Conservation (phyloP, 2,888 invertebrate species). For the Drosophila flavopinicola region DNA sequence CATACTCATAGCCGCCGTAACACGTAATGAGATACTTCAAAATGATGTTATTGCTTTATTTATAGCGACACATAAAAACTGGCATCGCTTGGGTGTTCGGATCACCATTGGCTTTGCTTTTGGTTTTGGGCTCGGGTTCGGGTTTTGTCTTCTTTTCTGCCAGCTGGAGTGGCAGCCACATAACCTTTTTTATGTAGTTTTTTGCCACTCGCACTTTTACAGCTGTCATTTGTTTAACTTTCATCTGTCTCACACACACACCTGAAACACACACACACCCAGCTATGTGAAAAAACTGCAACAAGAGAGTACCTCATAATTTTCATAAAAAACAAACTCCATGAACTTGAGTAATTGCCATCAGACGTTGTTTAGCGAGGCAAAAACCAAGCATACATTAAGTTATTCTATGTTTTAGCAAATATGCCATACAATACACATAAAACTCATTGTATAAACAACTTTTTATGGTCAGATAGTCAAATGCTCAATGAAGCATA, state of each 20-base stretch:
- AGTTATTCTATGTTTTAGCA: background rate
- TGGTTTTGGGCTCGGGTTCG: background rate
- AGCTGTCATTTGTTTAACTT: slow-evolving; percentile 36
- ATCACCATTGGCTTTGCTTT: slow-evolving; percentile 38
- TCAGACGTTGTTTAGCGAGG: slow-evolving; percentile 6
- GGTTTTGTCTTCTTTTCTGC: slow-evolving; percentile 22
- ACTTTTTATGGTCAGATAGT: background rate
- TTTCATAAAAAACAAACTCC: slow-evolving; percentile 29
- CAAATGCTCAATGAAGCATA: background rate
- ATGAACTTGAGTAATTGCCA: slow-evolving; percentile 44
- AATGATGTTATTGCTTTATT: slow-evolving; percentile 80
- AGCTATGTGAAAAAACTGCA: slow-evolving; percentile 29
- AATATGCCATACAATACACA: background rate
- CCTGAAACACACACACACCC: background rate
- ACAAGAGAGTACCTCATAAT: slow-evolving; percentile 33
- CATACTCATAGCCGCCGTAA: slow-evolving; percentile 68
- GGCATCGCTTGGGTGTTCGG: slow-evolving; percentile 28
- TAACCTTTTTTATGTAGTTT: slow-evolving; percentile 63
- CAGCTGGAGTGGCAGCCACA: slow-evolving; percentile 20
- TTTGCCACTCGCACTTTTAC: slow-evolving; percentile 52
- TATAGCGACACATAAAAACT: slow-evolving; percentile 69
- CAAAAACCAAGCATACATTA: slow-evolving; percentile 16
- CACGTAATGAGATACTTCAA: slow-evolving; percentile 79
- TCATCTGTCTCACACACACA: slow-evolving; percentile 13
- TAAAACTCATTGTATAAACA: background rate